Percentiles rank a stretch among this genome's conserved stretches.
phyloP scores from a whole-genome alignment of 2,888 invertebrate species.

The Gymnosoma rotundatum region DNA sequence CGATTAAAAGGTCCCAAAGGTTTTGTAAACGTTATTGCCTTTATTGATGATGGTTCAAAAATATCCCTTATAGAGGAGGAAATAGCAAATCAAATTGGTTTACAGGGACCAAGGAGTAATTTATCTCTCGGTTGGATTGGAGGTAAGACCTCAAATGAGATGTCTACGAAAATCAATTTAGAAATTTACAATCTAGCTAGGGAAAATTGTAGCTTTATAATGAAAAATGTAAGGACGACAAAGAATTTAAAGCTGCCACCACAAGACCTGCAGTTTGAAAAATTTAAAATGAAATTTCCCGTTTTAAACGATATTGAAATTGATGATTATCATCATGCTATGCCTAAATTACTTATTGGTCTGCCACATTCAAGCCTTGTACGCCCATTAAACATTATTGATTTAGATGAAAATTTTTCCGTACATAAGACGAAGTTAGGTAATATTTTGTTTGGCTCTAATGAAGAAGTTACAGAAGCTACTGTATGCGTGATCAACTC shows the following conservation, averaged over 20 bases:
- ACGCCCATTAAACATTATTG: conserved; percentile 19
- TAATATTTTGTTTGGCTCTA: conserved; percentile 17
- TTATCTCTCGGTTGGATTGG: conserved; percentile 19
- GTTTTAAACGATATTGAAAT: conserved; percentile 1
- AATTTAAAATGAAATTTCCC: neutral
- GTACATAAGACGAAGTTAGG: conserved; percentile 6
- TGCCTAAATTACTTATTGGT: conserved; percentile 16
- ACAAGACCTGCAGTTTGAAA: conserved; percentile 16
- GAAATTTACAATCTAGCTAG: conserved; percentile 6
- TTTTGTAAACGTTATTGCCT: conserved; percentile 44
- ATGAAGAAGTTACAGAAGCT: neutral
- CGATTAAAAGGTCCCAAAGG: too few relatives aligned
- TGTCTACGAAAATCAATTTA: conserved; percentile 24
- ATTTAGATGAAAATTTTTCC: conserved; percentile 32
- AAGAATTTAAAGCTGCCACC: conserved; percentile 17
- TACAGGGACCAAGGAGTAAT: conserved; percentile 42
- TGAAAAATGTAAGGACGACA: conserved; percentile 32
- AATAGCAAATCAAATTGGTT: conserved; percentile 41
- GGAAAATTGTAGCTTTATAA: neutral
- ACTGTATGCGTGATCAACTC: conserved; percentile 3
- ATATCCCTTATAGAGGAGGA: conserved; percentile 47
- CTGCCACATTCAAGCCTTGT: conserved; percentile 27
- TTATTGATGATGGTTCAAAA: neutral
- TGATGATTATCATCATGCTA: conserved; percentile 15
- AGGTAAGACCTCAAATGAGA: conserved; percentile 29